phyloP scores from a whole-genome alignment of 1,140 invertebrate species.

The Phenacoccus solenopsis region DNA sequence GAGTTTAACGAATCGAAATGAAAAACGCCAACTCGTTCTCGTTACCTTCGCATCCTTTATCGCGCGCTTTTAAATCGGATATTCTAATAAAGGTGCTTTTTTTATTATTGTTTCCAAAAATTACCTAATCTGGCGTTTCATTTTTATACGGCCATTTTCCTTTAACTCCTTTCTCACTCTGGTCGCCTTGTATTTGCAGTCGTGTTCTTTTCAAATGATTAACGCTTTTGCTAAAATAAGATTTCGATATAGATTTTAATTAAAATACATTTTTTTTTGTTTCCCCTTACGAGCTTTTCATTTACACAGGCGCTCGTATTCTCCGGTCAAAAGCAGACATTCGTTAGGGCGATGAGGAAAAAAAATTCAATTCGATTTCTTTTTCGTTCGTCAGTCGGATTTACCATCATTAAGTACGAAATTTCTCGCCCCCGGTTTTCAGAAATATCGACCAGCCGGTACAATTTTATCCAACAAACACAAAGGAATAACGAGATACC shows the following conservation, averaged over 20 bases:
- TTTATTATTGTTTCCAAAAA: neutral
- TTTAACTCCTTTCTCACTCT: neutral
- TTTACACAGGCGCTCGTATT: neutral
- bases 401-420: neutral
- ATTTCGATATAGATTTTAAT: neutral
- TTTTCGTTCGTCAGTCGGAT: neutral
- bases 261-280: neutral
- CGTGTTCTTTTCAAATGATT: neutral
- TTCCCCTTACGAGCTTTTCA: neutral
- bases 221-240: neutral
- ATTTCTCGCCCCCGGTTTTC: neutral
- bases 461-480: neutral
- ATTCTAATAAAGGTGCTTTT: slow-evolving; percentile 2
- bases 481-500: neutral
- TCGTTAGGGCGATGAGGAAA: too few species aligned
- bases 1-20: neutral
- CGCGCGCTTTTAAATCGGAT: neutral
- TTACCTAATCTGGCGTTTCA: too few species aligned
- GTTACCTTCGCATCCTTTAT: neutral
- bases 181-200: neutral
- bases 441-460: neutral
- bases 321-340: neutral
- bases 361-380: slow-evolving; percentile 4
- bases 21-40: neutral
- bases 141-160: neutral